A percentile compares a stretch with the other conserved stretches of the same genome.
Conservation (phyloP, 2,113 vertebrate species). For the Stigmatopora argus region DNA sequence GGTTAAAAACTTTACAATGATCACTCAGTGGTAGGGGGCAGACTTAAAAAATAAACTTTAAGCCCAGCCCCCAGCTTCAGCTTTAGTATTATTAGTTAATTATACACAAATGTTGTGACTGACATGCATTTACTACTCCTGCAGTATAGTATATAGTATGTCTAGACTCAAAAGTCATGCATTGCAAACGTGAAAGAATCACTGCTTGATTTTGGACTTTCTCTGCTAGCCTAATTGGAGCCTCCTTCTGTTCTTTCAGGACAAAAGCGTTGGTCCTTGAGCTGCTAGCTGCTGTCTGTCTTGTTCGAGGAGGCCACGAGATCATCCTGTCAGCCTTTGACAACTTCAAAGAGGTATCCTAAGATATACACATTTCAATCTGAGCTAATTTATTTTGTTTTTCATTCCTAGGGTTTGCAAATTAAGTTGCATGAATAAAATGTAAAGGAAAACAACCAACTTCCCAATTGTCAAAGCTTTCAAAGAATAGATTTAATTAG, state of each 20-base stretch:
- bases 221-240: constrained; percentile 14
- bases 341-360: constrained; percentile 94
- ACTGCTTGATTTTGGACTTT: neutral
- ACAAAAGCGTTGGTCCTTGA: constrained; percentile 95
- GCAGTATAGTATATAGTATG: neutral
- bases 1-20: constrained; percentile 54
- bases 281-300: constrained; percentile 91
- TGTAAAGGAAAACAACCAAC: neutral
- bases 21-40: constrained; percentile 18
- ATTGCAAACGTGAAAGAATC: neutral
- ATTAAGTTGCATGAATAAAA: neutral
- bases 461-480: neutral
- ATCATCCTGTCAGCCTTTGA: constrained; percentile 97
- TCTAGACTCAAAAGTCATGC: neutral
- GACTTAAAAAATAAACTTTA: constrained; percentile 9
- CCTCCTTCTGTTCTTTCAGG: constrained; percentile 63
- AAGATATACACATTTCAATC: constrained; percentile 12
- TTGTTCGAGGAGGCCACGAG: constrained; percentile 94
- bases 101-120: neutral
- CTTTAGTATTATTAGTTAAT: constrained; percentile 11
- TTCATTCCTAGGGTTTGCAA: neutral
- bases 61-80: constrained; percentile 12
- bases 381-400: neutral
- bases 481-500: neutral
- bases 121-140: neutral